Conservation (phyloP, 2,113 vertebrate species). For the Cyanoramphus novaezelandiae region DNA sequence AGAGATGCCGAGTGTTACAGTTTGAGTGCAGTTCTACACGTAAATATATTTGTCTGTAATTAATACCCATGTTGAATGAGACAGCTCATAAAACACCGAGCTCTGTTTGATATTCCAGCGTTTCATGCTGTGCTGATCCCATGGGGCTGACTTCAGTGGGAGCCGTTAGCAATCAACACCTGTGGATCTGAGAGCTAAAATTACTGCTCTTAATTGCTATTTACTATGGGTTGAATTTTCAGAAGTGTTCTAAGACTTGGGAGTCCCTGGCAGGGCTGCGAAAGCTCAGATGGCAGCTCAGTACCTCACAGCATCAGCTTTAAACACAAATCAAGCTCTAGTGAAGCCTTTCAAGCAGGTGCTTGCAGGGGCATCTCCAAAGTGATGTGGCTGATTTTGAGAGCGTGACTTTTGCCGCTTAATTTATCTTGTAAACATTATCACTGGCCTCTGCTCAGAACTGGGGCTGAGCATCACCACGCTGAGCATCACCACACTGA, state of each 20-base stretch:
- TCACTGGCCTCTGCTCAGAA: neutral
- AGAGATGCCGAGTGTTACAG: neutral
- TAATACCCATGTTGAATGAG: slow-evolving; percentile 29
- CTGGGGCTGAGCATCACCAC: neutral
- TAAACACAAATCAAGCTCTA: neutral
- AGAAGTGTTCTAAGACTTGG: neutral
- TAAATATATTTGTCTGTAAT: slow-evolving; percentile 17
- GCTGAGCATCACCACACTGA: neutral
- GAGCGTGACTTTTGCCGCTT: neutral
- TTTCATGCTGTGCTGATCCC: slow-evolving; percentile 9
- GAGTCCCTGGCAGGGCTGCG: neutral
- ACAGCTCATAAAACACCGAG: neutral
- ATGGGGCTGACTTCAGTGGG: slow-evolving; percentile 18
- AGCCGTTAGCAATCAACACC: slow-evolving; percentile 7
- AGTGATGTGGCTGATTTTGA: neutral
- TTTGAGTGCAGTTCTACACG: neutral
- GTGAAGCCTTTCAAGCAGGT: neutral
- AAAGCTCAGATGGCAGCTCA: neutral
- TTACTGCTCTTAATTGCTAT: slow-evolving; percentile 28
- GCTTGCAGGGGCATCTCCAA: neutral
- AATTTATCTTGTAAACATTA: neutral
- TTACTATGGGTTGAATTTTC: slow-evolving; percentile 18
- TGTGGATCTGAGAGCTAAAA: slow-evolving; percentile 32
- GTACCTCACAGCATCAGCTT: neutral
- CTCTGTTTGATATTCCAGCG: neutral